These are phyloP conservation scores for Trichomalopsis sarcophagae DNA, from an alignment of 1,140 invertebrate species.

Conservation along the genomic window DNA sequence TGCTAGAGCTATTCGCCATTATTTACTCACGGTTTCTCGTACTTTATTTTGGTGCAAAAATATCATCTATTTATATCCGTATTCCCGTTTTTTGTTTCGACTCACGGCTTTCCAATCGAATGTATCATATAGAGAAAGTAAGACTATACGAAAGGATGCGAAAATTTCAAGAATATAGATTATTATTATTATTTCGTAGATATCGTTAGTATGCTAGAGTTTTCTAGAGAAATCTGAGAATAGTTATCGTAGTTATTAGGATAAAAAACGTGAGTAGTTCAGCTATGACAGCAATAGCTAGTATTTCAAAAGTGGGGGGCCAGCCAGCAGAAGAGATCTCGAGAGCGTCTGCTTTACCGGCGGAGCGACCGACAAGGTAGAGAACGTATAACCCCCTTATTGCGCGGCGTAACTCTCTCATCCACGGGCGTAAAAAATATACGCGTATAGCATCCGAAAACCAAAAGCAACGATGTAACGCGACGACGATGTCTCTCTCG, in stretches of 20 bases:
- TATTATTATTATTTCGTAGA: not conserved
- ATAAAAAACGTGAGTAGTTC: not conserved
- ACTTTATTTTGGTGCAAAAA: slow-evolving; percentile 27
- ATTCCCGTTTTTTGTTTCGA: not conserved
- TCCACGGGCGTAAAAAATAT: too few relatives aligned
- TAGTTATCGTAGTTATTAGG: not conserved
- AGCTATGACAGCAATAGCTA: not conserved
- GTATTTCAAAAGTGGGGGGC: not conserved
- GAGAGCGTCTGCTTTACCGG: not conserved
- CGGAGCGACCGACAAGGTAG: too few relatives aligned
- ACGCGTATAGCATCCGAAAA: too few relatives aligned
- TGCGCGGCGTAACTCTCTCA: too few relatives aligned
- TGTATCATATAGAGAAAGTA: not conserved
- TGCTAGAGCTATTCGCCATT: not conserved
- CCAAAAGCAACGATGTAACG: too few relatives aligned
- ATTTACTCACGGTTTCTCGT: not conserved
- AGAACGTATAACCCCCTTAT: too few relatives aligned
- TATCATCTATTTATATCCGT: not conserved
- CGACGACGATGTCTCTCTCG: too few relatives aligned
- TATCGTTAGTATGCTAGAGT: not conserved
- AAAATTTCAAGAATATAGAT: not conserved
- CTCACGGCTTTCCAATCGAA: not conserved
- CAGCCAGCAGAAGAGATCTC: not conserved
- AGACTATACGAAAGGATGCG: not conserved
- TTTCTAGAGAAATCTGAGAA: not conserved